Base-by-base conservation (phyloP, 2,113 vertebrate species). In the Atractosteus spatula region DNA sequence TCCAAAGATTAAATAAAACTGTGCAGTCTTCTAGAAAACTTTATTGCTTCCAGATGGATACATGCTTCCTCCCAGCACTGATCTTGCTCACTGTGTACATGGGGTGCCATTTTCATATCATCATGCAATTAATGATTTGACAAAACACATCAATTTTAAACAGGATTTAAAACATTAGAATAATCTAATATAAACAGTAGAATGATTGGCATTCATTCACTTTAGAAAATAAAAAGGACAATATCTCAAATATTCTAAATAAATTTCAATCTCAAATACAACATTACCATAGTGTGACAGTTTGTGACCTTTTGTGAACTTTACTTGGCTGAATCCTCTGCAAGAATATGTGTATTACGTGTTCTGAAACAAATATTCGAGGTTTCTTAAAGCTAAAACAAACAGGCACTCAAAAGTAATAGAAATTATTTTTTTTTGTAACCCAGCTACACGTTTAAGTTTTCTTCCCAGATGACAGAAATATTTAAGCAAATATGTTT, bases 11-110 rank as follows among this genome's bases (percentile, higher is more conserved):
- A 93, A 94, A 93, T 93, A 94, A 93, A 91, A 93, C 85, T 92
- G 91, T 94, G 91, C 91, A 92, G 91, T 92, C 93, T 93, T 90
- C 90, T 88, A 93, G 92, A 95, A 94, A 94, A 95, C 85, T 93
- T 92, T 94, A 92, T 93, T 93, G 91, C 91, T 92, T 94, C 91
- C 92, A 93, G 92, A 94, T 94, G 92, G 93, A 93, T 91, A 90
- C 87, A 90, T 92, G 91, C 91, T 91, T 93, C 91, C 89, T 92
- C 90, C 90, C 90, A 92, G 85, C 83, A 83, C 80, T 84, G 82
- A 91, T 88, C 89, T 85, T 81, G 86, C 91, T 85, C 86, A 86
- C 85, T 62, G 77, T 79, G 86, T 88, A 89, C 83, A 81, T 77
- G 82, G 86, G 88, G 90, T 90, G 86, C 88, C 86, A 87, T 13